A percentile compares a stretch with the other conserved stretches of the same genome.
Evolutionary conservation across 2,888 invertebrate species (phyloP).

Genomic region (Mimumesa dahlbomi): DNA sequence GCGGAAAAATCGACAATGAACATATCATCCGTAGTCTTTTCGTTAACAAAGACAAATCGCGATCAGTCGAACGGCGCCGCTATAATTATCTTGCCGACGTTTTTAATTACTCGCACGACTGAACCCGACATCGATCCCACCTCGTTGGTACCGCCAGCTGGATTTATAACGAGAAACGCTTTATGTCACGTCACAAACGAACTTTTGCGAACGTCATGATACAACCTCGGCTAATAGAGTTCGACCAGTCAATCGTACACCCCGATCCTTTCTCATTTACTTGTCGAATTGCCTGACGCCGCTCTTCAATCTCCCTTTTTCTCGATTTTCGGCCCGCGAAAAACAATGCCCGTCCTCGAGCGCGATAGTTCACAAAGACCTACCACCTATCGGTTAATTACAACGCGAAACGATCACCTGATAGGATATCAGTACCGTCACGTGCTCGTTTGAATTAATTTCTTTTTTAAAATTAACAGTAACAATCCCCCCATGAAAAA

Average conservation of each 20-base stretch:
- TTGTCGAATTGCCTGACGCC: slow-evolving; percentile 5
- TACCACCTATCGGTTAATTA: too few relatives aligned
- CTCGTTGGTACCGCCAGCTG: too few relatives aligned
- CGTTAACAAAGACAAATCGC: slow-evolving; percentile 28
- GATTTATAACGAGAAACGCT: slow-evolving; percentile 45
- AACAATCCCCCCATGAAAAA: too few relatives aligned
- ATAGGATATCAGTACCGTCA: too few relatives aligned
- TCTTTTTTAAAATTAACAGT: too few relatives aligned
- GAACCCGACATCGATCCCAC: slow-evolving; percentile 40
- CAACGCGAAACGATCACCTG: too few relatives aligned
- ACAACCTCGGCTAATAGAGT: slow-evolving; percentile 42
- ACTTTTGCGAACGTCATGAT: slow-evolving; percentile 31
- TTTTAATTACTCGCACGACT: slow-evolving; percentile 59
- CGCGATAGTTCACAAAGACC: background rate
- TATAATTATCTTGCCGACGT: slow-evolving; percentile 51
- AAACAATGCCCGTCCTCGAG: slow-evolving; percentile 1
- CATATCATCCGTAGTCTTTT: background rate
- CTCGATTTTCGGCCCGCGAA: background rate
- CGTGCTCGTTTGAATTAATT: too few relatives aligned
- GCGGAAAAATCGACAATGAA: background rate
- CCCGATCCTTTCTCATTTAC: slow-evolving; percentile 24
- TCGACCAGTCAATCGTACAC: slow-evolving; percentile 33
- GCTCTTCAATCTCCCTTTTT: background rate
- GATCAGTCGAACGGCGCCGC: slow-evolving; percentile 25
- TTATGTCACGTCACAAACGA: slow-evolving; percentile 28